Percentiles rank a stretch among this genome's conserved stretches.
phyloP scores from a whole-genome alignment of 2,113 vertebrate genomes.

The Malurus cyaneus region DNA sequence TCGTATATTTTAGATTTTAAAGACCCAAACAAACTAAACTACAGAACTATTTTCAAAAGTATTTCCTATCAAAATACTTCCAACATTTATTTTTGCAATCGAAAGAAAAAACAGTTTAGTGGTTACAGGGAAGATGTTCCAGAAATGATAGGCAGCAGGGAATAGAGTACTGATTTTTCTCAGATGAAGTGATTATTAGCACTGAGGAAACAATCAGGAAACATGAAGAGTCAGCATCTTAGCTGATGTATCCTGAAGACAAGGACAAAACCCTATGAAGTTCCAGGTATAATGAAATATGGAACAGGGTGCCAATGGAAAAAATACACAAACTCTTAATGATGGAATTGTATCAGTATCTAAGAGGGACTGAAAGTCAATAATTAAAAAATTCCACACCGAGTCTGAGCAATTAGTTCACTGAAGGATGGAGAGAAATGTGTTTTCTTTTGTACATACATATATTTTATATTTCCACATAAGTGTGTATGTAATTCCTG shows the following conservation, averaged over 20 bases:
- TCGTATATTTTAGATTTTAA: not conserved
- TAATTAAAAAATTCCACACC: not conserved
- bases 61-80: not conserved
- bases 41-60: not conserved
- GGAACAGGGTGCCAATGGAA: not conserved
- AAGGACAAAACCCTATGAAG: not conserved
- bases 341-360: not conserved
- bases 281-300: not conserved
- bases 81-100: not conserved
- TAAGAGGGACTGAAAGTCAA: not conserved
- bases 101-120: not conserved
- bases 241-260: not conserved
- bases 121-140: not conserved
- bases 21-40: not conserved
- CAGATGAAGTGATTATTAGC: conserved; percentile 21
- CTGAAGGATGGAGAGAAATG: not conserved
- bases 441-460: not conserved
- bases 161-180: not conserved
- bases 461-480: not conserved
- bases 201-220: not conserved
- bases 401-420: not conserved
- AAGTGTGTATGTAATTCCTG: not conserved
- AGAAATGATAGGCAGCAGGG: not conserved
- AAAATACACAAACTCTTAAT: not conserved
- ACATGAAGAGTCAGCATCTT: conserved; percentile 24